phyloP scores from a whole-genome alignment of 1,140 invertebrate species.

The Bemisia tabaci region DNA sequence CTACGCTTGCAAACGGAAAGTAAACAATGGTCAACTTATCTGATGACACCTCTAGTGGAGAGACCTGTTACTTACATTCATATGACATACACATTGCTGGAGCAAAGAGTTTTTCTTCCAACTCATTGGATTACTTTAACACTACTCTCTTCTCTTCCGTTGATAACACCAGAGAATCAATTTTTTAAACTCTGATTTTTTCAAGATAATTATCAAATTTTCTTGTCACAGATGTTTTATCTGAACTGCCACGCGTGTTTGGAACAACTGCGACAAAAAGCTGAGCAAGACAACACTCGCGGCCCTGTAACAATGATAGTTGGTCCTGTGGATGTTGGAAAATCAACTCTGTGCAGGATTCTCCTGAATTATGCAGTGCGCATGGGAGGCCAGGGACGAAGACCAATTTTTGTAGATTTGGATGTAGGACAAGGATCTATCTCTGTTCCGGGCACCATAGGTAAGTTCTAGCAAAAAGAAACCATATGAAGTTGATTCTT shows the following conservation, averaged over 20 bases:
- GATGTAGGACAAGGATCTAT: constrained; percentile 93
- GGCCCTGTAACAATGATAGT: constrained; percentile 83
- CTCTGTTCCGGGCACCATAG: constrained; percentile 82
- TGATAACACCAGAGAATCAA: too few species aligned
- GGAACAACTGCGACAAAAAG: constrained; percentile 67
- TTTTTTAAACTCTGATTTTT: too few species aligned
- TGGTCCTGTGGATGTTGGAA: constrained; percentile 91
- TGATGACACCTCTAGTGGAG: too few species aligned
- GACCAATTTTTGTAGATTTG: constrained; percentile 86
- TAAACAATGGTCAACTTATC: too few species aligned
- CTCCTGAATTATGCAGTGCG: constrained; percentile 89
- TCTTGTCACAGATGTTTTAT: constrained; percentile 54
- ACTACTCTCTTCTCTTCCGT: too few species aligned
- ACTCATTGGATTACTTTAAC: too few species aligned
- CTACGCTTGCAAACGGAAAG: too few species aligned
- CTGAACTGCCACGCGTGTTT: constrained; percentile 88
- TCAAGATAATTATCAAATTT: too few species aligned
- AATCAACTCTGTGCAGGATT: constrained; percentile 80
- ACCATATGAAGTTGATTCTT: not conserved
- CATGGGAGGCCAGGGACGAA: constrained; percentile 42
- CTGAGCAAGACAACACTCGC: constrained; percentile 51
- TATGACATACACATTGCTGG: not conserved
- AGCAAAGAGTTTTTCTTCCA: too few species aligned
- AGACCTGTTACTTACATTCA: too few species aligned
- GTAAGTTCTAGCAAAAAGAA: constrained; percentile 29